Percentiles rank a stretch among this genome's conserved stretches.
These are phyloP conservation scores for Drosophila aldrichi DNA, from an alignment of 2,888 invertebrate genomes.

Conservation along the genomic window DNA sequence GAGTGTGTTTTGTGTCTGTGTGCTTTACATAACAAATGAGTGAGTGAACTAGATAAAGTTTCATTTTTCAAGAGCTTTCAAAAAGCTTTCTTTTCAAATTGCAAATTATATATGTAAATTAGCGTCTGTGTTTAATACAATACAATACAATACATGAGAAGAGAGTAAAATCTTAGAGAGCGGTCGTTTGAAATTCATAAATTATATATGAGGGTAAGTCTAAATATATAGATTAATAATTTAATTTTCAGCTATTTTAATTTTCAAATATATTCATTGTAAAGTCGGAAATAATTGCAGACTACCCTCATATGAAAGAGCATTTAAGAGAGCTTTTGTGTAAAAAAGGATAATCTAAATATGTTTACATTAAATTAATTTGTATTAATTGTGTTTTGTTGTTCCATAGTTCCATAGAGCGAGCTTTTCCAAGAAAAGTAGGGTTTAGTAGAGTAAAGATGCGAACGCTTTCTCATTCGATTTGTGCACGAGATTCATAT, in stretches of 20 bases:
- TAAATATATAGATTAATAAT: neutral
- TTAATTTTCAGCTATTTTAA: neutral
- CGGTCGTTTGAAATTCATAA: neutral
- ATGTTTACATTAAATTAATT: neutral
- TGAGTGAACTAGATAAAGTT: slow-evolving; percentile 22
- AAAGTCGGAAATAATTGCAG: neutral
- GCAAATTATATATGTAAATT: slow-evolving; percentile 35
- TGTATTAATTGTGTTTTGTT: neutral
- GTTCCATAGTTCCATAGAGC: slow-evolving; percentile 28
- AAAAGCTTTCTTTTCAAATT: slow-evolving; percentile 5
- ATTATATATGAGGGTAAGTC: neutral
- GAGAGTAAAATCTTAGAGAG: slow-evolving; percentile 25
- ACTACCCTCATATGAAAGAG: neutral
- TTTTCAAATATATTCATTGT: neutral
- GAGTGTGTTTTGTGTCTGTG: slow-evolving; percentile 18
- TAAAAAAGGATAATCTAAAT: neutral
- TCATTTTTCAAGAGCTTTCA: neutral
- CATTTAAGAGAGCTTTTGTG: neutral
- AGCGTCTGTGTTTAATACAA: slow-evolving; percentile 41
- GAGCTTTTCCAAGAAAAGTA: neutral
- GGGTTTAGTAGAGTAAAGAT: neutral
- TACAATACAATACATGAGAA: slow-evolving; percentile 15
- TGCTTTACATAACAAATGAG: slow-evolving; percentile 58
- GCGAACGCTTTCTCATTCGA: slow-evolving; percentile 23
- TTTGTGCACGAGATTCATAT: slow-evolving; percentile 41